Evolutionary conservation across 2,113 vertebrate genomes (phyloP), one percentile per base, ranked within the genome.

Genomic region (Paedocypris sp.): DNA sequence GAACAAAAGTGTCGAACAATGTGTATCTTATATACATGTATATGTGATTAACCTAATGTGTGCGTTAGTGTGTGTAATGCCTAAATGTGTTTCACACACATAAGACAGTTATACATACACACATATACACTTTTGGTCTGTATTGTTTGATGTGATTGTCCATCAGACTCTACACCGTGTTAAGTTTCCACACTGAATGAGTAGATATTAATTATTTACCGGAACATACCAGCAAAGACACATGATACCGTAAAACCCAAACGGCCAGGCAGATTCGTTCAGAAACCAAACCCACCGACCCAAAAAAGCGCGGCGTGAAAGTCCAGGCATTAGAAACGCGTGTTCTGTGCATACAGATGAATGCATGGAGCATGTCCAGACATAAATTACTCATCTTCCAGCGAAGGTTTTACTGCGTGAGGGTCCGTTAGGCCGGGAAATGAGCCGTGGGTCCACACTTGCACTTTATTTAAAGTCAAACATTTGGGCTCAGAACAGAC

Each of bases 151-250:
- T n/a, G n/a, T n/a, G n/a, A 23, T 49, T 60, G 68, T 36, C 5
- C 38, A 31, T 57, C 39, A 73, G 67, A 72, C 75, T 77, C 73
- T 67, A 49, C 32, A 53, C 19, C 72, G 72, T 29, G 77, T 82
- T 77, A 61, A 26, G 77, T 83, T 82, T 80, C 81, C 59, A 57
- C 77, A 73, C 69, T 80, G 68, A 81, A 79, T 80, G 77, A 82
- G 72, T 31, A 16, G 62, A 72, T 49, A 82, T 84, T 64, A 83
- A 84, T 84, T 81, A 84, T 83, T 84, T 75, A 84, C 72, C n/a
- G 26, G 43, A 62, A 47, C 53, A 42, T 57, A 65, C 63, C 68
- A 50, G 43, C 46, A 26, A 54, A 43, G 42, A 64, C 45, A 51
- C 57, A 66, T 63, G 48, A 41, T 22, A 16, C 15, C 46, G 38